phyloP scores from a whole-genome alignment of 2,113 vertebrate species.

The Vicugna pacos region DNA sequence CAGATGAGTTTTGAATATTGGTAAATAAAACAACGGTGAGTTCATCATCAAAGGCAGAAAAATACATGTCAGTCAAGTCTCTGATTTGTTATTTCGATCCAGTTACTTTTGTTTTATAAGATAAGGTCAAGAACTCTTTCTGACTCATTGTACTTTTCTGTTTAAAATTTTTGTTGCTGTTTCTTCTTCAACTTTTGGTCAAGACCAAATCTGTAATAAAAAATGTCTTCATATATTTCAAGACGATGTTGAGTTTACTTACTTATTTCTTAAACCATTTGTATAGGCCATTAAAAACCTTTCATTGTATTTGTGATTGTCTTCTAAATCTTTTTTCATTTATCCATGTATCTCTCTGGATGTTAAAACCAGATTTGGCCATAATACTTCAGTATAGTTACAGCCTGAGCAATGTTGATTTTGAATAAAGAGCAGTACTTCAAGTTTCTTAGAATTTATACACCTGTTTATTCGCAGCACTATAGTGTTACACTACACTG shows the following conservation, averaged over 20 bases:
- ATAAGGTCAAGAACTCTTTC: not conserved
- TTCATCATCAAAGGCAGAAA: not conserved
- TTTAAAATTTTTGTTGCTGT: not conserved
- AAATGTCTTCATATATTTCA: not conserved
- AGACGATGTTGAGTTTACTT: slow-evolving; percentile 7
- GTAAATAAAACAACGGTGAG: not conserved
- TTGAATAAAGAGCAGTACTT: not conserved
- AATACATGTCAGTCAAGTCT: not conserved
- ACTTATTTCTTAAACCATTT: not conserved
- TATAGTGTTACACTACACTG: not conserved
- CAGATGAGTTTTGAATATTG: not conserved
- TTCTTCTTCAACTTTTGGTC: not conserved
- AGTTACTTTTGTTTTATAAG: not conserved
- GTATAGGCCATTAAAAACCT: not conserved
- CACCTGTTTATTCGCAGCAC: not conserved
- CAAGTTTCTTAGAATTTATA: not conserved
- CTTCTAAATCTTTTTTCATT: not conserved
- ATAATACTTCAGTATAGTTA: not conserved
- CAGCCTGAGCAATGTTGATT: not conserved
- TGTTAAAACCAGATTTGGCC: slow-evolving; percentile 1
- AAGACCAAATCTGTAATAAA: not conserved
- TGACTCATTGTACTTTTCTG: not conserved
- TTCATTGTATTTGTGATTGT: not conserved
- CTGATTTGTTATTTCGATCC: not conserved
- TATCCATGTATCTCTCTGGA: not conserved